A percentile compares a stretch with the other conserved stretches of the same genome.
These are phyloP conservation scores for Drosophila cardini DNA, from an alignment of 1,140 invertebrate species.

Conservation along the genomic window DNA sequence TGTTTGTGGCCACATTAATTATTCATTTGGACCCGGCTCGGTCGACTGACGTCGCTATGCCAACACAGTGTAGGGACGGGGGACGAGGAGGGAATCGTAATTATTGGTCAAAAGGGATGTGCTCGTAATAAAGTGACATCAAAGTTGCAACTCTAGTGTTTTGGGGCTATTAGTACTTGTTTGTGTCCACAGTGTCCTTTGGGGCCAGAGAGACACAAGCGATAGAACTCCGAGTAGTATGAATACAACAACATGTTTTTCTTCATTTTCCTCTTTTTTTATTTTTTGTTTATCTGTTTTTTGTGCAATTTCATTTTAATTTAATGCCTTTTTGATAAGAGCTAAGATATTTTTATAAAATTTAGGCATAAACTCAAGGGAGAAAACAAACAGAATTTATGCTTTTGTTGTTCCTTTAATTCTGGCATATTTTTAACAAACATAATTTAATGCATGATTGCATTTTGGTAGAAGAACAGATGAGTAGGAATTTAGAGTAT, in stretches of 20 bases:
- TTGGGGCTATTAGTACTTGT: constrained; percentile 53
- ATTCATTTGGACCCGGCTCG: constrained; percentile 62
- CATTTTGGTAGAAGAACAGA: background rate
- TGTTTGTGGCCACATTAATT: constrained; percentile 62
- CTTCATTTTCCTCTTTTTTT: background rate
- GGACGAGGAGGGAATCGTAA: constrained; percentile 62
- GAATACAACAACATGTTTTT: background rate
- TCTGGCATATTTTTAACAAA: background rate
- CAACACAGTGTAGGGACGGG: too few relatives aligned
- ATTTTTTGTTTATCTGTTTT: constrained; percentile 2
- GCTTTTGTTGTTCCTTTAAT: background rate
- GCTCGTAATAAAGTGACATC: constrained; percentile 51
- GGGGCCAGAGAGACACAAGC: constrained; percentile 2
- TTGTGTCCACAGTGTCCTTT: constrained; percentile 16
- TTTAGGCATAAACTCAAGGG: constrained; percentile 11
- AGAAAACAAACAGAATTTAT: background rate
- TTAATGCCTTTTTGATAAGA: constrained; percentile 60
- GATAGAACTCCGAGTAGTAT: constrained; percentile 4
- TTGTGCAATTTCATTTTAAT: constrained; percentile 62
- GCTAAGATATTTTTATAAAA: constrained; percentile 4
- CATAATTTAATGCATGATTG: background rate
- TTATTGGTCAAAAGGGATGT: constrained; percentile 60
- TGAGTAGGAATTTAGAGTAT: too few relatives aligned
- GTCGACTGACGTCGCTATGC: constrained; percentile 51
- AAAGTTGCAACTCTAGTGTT: constrained; percentile 50